A percentile compares a stretch with the other conserved stretches of the same genome.
Evolutionary conservation across 2,113 vertebrate species (phyloP).

Genomic region (Planiliza haematocheilus): DNA sequence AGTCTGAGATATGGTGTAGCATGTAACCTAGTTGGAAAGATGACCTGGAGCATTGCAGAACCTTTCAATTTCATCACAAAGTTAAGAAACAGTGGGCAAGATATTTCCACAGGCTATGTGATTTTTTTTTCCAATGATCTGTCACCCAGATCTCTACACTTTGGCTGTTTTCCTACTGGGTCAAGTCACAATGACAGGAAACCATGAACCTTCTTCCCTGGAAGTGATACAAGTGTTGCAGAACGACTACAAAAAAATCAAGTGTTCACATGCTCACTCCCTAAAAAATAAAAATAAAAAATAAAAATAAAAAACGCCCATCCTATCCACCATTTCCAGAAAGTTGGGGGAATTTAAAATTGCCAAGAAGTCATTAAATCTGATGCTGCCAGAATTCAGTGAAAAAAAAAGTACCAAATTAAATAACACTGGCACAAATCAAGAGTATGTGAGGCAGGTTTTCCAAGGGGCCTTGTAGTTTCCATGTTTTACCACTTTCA

Average conservation of each 20-base stretch:
- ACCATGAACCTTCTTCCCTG: slow-evolving; percentile 34
- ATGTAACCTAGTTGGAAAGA: slow-evolving; percentile 36
- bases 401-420: slow-evolving; percentile 23
- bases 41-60: slow-evolving; percentile 29
- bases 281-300: slow-evolving; percentile 36
- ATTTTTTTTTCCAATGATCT: slow-evolving; percentile 9
- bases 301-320: slow-evolving; percentile 10
- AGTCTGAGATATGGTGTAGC: not conserved
- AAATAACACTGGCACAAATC: slow-evolving; percentile 37
- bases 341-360: slow-evolving; percentile 25
- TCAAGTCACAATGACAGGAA: slow-evolving; percentile 67
- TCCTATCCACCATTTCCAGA: slow-evolving; percentile 31
- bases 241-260: not conserved
- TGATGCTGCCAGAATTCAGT: slow-evolving; percentile 40
- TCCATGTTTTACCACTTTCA: slow-evolving; percentile 74
- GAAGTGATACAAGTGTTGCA: slow-evolving; percentile 8
- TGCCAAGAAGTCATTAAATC: slow-evolving; percentile 43
- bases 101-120: slow-evolving; percentile 57
- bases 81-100: slow-evolving; percentile 61
- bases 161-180: slow-evolving; percentile 64
- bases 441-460: slow-evolving; percentile 38
- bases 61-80: slow-evolving; percentile 52
- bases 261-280: slow-evolving; percentile 30
- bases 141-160: slow-evolving; percentile 57
- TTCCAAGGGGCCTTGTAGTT: slow-evolving; percentile 53